Evolutionary conservation across 2,888 invertebrate genomes (phyloP).

Genomic region (Lasioglossum pauxillum): DNA sequence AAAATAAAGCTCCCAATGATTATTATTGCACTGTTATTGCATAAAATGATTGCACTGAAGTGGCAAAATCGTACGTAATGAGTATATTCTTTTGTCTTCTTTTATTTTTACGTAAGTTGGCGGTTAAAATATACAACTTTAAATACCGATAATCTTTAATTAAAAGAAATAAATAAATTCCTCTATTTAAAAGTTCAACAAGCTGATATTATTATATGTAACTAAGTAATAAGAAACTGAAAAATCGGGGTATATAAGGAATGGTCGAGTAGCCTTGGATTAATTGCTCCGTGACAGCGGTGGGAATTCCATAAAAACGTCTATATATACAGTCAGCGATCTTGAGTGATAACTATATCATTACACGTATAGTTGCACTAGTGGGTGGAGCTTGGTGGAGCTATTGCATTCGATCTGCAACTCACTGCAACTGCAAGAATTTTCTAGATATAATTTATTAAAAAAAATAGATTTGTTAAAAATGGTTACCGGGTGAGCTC

Average conservation of each 20-base stretch:
- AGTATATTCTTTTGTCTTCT: background rate
- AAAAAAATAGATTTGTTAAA: constrained; percentile 42
- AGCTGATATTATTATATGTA: background rate
- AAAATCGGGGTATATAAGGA: background rate
- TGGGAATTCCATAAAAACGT: background rate
- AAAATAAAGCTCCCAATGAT: too few relatives aligned
- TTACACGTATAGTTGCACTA: background rate
- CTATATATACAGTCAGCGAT: background rate
- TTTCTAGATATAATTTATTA: background rate
- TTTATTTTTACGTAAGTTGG: background rate
- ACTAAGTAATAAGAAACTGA: background rate
- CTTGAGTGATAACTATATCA: background rate
- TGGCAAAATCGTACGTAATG: background rate
- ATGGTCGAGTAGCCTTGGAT: background rate
- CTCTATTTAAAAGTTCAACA: background rate
- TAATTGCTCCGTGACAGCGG: background rate
- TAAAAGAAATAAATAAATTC: background rate
- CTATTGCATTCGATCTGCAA: background rate
- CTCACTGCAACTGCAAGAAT: background rate
- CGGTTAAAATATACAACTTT: background rate
- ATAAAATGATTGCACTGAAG: too few relatives aligned
- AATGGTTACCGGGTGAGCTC: constrained; percentile 90
- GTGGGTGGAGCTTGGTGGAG: background rate
- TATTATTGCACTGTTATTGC: too few relatives aligned
- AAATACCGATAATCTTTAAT: background rate